These are phyloP conservation scores for Conchocele bisecta DNA, from an alignment of 2,888 invertebrate species.

Conservation along the genomic window DNA sequence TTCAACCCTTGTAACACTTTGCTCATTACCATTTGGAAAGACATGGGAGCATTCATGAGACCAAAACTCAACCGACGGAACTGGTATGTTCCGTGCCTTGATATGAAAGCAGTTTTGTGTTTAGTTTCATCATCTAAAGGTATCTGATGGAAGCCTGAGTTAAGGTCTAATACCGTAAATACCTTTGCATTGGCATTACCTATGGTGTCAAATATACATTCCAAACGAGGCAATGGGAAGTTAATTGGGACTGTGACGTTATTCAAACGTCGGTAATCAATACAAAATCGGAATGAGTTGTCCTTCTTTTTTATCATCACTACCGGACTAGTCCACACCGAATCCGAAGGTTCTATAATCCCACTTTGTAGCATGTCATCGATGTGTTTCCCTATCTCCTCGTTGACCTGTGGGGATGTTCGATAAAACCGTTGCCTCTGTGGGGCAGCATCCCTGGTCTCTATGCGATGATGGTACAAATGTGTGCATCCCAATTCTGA, in stretches of 20 bases:
- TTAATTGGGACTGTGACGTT: constrained; percentile 33
- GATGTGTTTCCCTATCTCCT: constrained; percentile 30
- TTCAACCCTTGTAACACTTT: constrained; percentile 19
- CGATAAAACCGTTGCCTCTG: constrained; percentile 38
- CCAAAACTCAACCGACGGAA: constrained; percentile 35
- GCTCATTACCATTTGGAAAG: constrained; percentile 33
- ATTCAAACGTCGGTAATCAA: constrained; percentile 44
- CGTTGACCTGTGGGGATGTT: constrained; percentile 15
- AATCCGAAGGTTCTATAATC: constrained; percentile 51
- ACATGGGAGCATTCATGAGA: constrained; percentile 24
- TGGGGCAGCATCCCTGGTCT: constrained; percentile 43
- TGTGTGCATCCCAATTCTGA: constrained; percentile 25
- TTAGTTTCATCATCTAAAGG: constrained; percentile 25
- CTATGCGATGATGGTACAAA: constrained; percentile 35
- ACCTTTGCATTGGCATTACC: constrained; percentile 23
- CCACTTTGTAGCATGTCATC: constrained; percentile 44
- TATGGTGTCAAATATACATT: constrained; percentile 41
- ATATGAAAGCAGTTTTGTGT: constrained; percentile 35
- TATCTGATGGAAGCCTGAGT: constrained; percentile 36
- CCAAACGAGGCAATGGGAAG: constrained; percentile 45
- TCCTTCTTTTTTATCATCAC: constrained; percentile 50
- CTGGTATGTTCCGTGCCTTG: constrained; percentile 21
- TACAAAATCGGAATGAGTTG: constrained; percentile 38
- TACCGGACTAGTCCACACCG: constrained; percentile 50
- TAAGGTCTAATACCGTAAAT: constrained; percentile 26